Evolutionary conservation across 2,888 invertebrate genomes (phyloP).

Genomic region (Cenopis cana): DNA sequence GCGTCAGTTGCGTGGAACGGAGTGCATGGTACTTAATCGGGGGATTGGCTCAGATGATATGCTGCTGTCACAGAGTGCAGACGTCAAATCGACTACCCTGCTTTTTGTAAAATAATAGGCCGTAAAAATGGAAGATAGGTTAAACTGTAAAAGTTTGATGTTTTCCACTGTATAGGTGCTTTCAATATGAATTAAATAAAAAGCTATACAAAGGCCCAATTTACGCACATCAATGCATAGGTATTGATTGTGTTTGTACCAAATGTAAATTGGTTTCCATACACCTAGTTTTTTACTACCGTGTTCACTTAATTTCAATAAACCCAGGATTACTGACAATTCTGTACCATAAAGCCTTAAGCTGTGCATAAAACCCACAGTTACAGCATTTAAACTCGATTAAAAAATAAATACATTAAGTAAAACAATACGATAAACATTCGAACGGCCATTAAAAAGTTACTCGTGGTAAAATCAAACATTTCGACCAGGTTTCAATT

Average conservation of each 20-base stretch:
- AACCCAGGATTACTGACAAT: slow-evolving; percentile 3
- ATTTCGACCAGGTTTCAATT: slow-evolving; percentile 58
- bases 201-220: no score
- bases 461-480: slow-evolving; percentile 52
- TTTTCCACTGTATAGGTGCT: no score
- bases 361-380: slow-evolving; percentile 34
- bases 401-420: slow-evolving; percentile 45
- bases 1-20: slow-evolving; percentile 77
- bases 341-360: slow-evolving; percentile 15
- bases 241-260: neutral
- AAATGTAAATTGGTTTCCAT: neutral
- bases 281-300: neutral
- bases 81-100: slow-evolving; percentile 25
- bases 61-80: slow-evolving; percentile 59
- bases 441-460: slow-evolving; percentile 58
- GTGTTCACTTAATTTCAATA: no score
- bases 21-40: slow-evolving; percentile 68
- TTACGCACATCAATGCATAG: neutral
- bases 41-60: slow-evolving; percentile 73
- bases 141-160: no score
- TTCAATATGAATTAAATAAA: no score
- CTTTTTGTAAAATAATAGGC: neutral
- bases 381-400: slow-evolving; percentile 40
- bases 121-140: neutral
- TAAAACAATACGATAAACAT: slow-evolving; percentile 45